phyloP scores from a whole-genome alignment of 2,113 vertebrate genomes.

The zebrafish (Danio rerio) region GRCz12tu NC_133195.1:38875001-38875500 shows the following conservation, averaged over 20 bases:
- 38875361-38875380: background rate
- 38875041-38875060: too few species aligned
- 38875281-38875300: background rate
- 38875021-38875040: too few species aligned
- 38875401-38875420: background rate
- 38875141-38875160: background rate
- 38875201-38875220: background rate
- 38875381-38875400: background rate
- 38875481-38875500: background rate
- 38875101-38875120: too few species aligned
- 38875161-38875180: conserved; percentile 25
- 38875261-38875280: background rate
- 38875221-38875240: conserved; percentile 3
- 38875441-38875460: background rate
- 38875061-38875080: too few species aligned
- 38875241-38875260: background rate
- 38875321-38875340: background rate
- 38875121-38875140: too few species aligned
- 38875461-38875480: too few species aligned
- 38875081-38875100: too few species aligned
- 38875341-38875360: background rate
- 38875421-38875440: background rate
- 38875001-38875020: too few species aligned
- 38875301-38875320: background rate
- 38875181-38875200: background rate